Evolutionary conservation across 2,113 vertebrate genomes (phyloP), one percentile per base, ranked within the genome.

Genomic region (Onychostoma macrolepis): DNA sequence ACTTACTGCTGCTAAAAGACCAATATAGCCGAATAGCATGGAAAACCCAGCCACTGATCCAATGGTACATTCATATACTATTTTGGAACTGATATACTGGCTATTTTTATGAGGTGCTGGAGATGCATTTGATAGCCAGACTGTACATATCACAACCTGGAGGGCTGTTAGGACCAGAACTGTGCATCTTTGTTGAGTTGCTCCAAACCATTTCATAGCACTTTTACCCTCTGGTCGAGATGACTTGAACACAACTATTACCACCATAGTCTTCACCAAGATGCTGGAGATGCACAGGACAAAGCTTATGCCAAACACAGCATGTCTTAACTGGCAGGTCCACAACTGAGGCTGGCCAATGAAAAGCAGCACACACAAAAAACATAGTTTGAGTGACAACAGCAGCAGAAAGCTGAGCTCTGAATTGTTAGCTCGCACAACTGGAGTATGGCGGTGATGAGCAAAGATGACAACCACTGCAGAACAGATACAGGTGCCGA

Each of bases 251-350:
- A 83, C 80, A 0, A 63, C 80, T 48, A 83, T 83, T 24, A 83
- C 81, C 65, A 83, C 81, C 81, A 83, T 83, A 83, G 81, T 83
- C 63, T 83, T 83, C 4, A 94, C 92, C 83, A 92, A 90, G 26
- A 95, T 93, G 87, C 94, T 95, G 50, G 95, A 94, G 80, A 95
- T 83, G 69, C 92, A 93, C 21, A 95, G 89, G 1, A 94, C 94
- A 88, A 95, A 95, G 84, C 92, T 94, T 85, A 95, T 94, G 10
- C 81, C 81, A 71, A 83, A 83, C 43, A 83, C 81, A 7, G 65
- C 81, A 53, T 71, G 65, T 53, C 65, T 69, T 17, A 71, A 83
- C 26, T 53, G 81, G 69, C 65, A 83, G 2, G 81, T 83, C 65
- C 81, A 71, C 63, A 83, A 12, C 43, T 83, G 81, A 2, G 81